These are phyloP conservation scores for Crenichthys baileyi DNA, from an alignment of 2,797 vertebrate species.

Conservation along the genomic window DNA sequence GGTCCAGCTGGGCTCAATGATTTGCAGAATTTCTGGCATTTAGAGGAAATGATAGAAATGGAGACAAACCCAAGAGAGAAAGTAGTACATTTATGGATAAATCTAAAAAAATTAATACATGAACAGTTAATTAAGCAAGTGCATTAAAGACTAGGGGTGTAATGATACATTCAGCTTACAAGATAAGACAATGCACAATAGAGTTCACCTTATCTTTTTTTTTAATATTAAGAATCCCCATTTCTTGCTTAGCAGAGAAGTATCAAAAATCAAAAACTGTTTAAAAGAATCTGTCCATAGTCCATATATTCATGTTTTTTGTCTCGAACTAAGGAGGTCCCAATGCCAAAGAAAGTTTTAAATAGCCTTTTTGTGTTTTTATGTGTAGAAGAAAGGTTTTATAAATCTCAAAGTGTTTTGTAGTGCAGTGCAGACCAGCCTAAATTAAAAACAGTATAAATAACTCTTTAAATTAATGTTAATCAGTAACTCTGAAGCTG, in stretches of 20 bases:
- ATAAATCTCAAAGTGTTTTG: background rate
- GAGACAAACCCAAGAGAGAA: conserved; percentile 9
- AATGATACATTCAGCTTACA: background rate
- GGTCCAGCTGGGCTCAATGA: conserved; percentile 43
- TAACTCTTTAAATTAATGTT: background rate
- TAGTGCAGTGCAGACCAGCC: background rate
- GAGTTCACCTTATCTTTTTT: background rate
- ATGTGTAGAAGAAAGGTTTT: background rate
- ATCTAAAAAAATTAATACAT: conserved; percentile 5
- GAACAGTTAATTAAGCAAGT: background rate
- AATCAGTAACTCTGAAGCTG: background rate
- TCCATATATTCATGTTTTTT: background rate
- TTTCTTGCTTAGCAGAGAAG: background rate
- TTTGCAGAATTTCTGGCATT: conserved; percentile 70
- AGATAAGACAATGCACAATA: background rate
- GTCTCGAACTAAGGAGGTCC: background rate
- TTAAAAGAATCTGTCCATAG: background rate
- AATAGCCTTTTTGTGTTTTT: background rate
- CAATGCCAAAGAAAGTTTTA: background rate
- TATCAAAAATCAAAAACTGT: background rate
- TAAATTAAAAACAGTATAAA: background rate
- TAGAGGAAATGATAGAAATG: conserved; percentile 44
- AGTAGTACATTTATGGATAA: conserved; percentile 21
- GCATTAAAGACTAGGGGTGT: background rate
- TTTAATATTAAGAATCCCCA: background rate